Conservation (phyloP, 2,888 invertebrate genomes). For the Microchrysa polita region DNA sequence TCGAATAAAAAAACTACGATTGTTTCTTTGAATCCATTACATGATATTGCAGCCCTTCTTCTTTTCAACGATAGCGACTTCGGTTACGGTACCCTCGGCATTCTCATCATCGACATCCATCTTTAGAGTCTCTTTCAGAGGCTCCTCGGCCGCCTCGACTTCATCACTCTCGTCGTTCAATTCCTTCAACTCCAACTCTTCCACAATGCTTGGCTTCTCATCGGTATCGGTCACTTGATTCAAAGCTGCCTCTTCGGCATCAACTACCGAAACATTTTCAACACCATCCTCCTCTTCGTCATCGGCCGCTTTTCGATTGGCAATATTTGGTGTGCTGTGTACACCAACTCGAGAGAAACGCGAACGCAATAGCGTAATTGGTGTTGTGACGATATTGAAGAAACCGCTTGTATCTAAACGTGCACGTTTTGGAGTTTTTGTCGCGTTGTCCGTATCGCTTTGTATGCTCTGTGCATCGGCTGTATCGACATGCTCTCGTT, state of each 20-base stretch:
- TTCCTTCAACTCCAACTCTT: not conserved
- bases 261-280: conserved; percentile 43
- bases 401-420: conserved; percentile 58
- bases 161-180: not conserved
- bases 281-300: conserved; percentile 37
- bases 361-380: conserved; percentile 59
- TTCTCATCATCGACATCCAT: not conserved
- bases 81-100: conserved; percentile 48
- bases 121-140: not conserved
- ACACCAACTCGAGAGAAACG: conserved; percentile 59
- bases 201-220: not conserved
- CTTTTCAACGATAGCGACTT: conserved; percentile 53
- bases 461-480: conserved; percentile 43
- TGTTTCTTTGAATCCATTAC: conserved; percentile 49
- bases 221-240: not conserved
- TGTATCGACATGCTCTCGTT: conserved; percentile 60
- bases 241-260: not conserved
- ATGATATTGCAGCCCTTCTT: conserved; percentile 54
- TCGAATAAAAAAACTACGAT: not conserved
- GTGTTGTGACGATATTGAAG: conserved; percentile 59
- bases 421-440: conserved; percentile 60
- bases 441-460: conserved; percentile 52
- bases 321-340: conserved; percentile 55
- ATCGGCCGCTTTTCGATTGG: not conserved
- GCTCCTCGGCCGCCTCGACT: not conserved